Conservation (phyloP, 92 coral and sea anemone species). For the Siderastrea siderea region DNA sequence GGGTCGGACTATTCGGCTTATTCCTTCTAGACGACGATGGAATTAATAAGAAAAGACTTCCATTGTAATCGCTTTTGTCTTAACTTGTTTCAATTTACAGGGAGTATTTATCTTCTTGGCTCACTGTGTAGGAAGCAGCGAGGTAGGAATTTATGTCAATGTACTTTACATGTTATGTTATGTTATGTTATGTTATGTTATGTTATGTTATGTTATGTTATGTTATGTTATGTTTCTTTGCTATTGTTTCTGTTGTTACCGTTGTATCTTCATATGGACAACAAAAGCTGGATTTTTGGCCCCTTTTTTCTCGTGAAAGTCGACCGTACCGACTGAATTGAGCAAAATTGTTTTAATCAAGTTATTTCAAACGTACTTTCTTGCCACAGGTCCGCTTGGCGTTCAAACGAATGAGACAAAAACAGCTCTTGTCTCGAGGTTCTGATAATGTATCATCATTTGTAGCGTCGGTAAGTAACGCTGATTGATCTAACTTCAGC, state of each 20-base stretch:
- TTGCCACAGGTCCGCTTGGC: constrained; percentile 26
- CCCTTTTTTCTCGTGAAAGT: too few relatives aligned
- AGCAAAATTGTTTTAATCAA: too few relatives aligned
- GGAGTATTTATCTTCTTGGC: constrained; percentile 52
- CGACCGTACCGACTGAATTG: too few relatives aligned
- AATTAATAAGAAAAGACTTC: background rate
- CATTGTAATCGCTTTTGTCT: too few relatives aligned
- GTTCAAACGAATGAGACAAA: constrained; percentile 20
- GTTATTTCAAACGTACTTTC: too few relatives aligned
- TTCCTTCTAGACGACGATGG: background rate
- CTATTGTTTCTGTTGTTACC: too few relatives aligned
- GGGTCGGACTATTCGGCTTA: too few relatives aligned
- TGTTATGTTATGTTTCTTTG: too few relatives aligned
- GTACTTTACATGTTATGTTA: background rate
- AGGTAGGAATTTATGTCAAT: constrained; percentile 16
- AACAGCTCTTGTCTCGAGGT: constrained; percentile 13
- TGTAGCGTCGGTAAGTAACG: constrained; percentile 1
- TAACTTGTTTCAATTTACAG: background rate
- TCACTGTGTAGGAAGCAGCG: constrained; percentile 66
- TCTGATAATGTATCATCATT: constrained; percentile 7
- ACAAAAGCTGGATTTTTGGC: too few relatives aligned
- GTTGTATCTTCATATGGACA: too few relatives aligned
- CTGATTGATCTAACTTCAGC: background rate
- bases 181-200: too few relatives aligned
- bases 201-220: too few relatives aligned